Percentiles rank a stretch among this genome's conserved stretches.
Conservation (phyloP, 2,888 invertebrate genomes). For the Cacoxenus indagator region DNA sequence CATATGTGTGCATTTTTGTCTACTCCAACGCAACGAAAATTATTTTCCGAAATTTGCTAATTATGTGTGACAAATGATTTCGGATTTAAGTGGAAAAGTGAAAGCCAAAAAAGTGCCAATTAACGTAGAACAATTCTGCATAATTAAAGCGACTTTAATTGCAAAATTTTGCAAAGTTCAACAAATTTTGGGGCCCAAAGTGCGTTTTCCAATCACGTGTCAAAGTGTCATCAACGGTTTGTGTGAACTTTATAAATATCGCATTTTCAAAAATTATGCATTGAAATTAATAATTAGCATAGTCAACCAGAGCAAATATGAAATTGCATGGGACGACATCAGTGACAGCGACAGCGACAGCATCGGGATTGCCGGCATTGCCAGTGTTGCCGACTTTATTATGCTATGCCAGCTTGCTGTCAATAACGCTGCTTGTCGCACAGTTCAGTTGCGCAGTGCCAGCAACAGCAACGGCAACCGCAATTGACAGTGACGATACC, state of each 20-base stretch:
- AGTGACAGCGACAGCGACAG: constrained; percentile 21
- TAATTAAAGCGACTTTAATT: too few relatives aligned
- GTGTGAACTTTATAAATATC: neutral
- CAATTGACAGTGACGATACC: constrained; percentile 18
- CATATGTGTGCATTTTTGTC: too few relatives aligned
- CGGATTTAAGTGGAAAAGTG: neutral
- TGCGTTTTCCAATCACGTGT: too few relatives aligned
- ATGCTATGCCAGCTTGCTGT: constrained; percentile 7
- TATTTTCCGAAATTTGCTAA: neutral
- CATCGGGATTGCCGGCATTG: neutral
- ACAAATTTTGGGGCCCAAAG: too few relatives aligned
- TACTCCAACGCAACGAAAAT: neutral
- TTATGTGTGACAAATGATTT: neutral
- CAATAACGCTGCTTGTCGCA: constrained; percentile 20
- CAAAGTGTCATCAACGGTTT: neutral
- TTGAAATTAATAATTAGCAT: neutral
- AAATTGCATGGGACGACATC: constrained; percentile 30
- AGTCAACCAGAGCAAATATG: constrained; percentile 31
- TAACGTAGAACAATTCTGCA: too few relatives aligned
- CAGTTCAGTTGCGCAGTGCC: too few relatives aligned
- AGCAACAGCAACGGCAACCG: neutral
- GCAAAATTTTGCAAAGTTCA: too few relatives aligned
- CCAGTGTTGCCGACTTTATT: neutral
- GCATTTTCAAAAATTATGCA: neutral
- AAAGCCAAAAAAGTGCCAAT: neutral